Evolutionary conservation across 1,140 invertebrate genomes (phyloP), one percentile per base, ranked within the genome.

Genomic region (Choristoneura fumiferana): DNA sequence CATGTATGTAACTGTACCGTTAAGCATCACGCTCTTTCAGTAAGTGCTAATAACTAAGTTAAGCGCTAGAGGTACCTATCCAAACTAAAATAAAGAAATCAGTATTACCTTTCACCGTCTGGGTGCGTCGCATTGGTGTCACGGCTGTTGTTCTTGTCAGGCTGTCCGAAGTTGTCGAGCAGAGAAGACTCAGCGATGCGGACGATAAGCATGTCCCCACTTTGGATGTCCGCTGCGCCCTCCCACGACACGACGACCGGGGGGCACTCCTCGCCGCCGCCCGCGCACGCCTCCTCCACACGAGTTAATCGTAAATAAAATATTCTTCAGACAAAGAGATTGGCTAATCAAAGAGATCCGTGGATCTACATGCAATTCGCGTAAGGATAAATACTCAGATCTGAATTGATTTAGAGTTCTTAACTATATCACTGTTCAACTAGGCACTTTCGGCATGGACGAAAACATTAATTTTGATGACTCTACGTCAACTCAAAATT

Each of bases 181-280:
- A 93, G 74, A 58, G 89, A 78, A 40, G 91, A 89, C 75, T 93
- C 92, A 62, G 92, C 91, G 71, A 94, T 93, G 73, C 92, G 90
- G n/a, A 94, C 92, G 71, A 93, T 91, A 63, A 94, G 89, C 65
- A 93, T 92, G 81, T 94, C 93, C 35, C 92, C 93, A 56, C 91
- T 93, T 76, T 94, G 92, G 37, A 94, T 92, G 74, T 93, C 92
- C 9, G 90, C 90, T 37, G 90, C 80, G 14, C 91, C 92, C 64
- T 92, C 91, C 93, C 92, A 93, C 57, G 90, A 91, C 37, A 92
- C 81, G 57, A 91, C 84, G 78, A 89, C 86, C 40, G 91, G 90
- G 52, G 89, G 78, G 66, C 92, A 92, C 60, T 89, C 84, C 59
- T 84, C 87, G 18, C 18, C 67, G 29, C 59, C 67, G 17, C 70